Percentiles rank a stretch among this genome's conserved stretches.
phyloP scores from a whole-genome alignment of 2,888 invertebrate genomes.

The Pristionchus japonicus region DNA sequence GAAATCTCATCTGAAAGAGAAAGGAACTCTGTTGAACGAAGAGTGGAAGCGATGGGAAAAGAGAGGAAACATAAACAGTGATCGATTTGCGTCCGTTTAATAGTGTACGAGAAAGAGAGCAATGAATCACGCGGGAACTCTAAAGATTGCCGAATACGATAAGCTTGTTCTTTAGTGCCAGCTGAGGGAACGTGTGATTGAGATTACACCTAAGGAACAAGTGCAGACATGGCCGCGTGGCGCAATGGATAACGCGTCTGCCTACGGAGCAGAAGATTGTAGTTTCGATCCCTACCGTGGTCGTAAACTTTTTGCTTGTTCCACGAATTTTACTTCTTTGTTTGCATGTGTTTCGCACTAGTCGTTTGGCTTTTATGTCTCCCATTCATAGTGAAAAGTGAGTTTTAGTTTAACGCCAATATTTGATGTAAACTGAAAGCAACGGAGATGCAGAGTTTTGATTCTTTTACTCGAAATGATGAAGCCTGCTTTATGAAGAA shows the following conservation, averaged over 20 bases:
- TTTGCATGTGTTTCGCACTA: neutral
- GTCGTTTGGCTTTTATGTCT: too few species aligned
- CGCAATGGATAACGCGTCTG: constrained; percentile 71
- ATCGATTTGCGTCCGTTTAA: neutral
- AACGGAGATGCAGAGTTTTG: too few species aligned
- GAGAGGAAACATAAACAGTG: neutral
- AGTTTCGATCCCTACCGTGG: constrained; percentile 74
- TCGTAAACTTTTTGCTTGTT: constrained; percentile 45
- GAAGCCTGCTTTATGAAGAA: too few species aligned
- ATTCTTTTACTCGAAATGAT: too few species aligned
- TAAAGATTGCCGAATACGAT: neutral
- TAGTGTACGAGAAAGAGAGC: neutral
- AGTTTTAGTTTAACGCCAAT: too few species aligned
- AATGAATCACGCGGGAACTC: constrained; percentile 22
- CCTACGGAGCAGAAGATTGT: constrained; percentile 75
- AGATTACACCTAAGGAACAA: neutral
- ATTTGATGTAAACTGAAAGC: too few species aligned
- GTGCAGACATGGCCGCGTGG: constrained; percentile 50
- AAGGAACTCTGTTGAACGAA: too few species aligned
- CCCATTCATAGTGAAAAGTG: too few species aligned
- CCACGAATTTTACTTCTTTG: neutral
- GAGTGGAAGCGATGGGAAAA: neutral
- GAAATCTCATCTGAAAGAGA: neutral
- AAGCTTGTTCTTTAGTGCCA: neutral
- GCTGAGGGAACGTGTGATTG: neutral